Evolutionary conservation across 2,888 invertebrate species (phyloP), one percentile per base, ranked within the genome.

Genomic region (Meloe dianella): DNA sequence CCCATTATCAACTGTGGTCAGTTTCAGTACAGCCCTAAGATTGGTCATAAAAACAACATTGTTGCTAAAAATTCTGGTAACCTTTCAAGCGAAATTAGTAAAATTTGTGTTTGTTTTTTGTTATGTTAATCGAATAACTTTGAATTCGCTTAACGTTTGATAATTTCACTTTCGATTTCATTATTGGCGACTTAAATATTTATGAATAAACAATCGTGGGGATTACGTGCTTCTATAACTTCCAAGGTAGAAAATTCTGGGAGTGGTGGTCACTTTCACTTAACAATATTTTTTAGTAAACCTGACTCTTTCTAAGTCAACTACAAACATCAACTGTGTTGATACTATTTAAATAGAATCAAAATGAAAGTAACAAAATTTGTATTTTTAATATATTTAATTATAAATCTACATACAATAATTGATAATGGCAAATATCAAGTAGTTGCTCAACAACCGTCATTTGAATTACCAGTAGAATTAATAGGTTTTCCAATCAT

Each of bases 401-500:
- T 61, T 14, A 7, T 68, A 60, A 62, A 35, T 56, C 9, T 65
- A 17, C 29, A 57, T 17, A 38, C 65, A 41, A 57, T 65, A 22
- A 22, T 75, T 32, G 57, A 78, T 27, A 71, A 76, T 41, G 67
- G 67, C 74, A 7, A 64, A 61, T n/a, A n/a, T 7, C 63, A 56
- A 14, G 70, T 72, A 0, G 70, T 71, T 6, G 79, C 81, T 2
- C 82, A 82, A 71, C 77, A 82, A 68, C 87, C 89, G 14, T 78
- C 87, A 0, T 91, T 93, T 78, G 91, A 94, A 78, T 82, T 94
- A 64, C 94, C 94, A 12, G 93, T 94, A n/a, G 93, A 94, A 79
- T 84, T 94, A 64, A 87, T 94, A 47, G 94, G 94, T 29, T 94
- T 94, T 79, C 94, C 94, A 0, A 89, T 93, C 68, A 94, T 94